phyloP scores from a whole-genome alignment of 2,113 vertebrate species.

The Dendrocopos noguchii region DNA sequence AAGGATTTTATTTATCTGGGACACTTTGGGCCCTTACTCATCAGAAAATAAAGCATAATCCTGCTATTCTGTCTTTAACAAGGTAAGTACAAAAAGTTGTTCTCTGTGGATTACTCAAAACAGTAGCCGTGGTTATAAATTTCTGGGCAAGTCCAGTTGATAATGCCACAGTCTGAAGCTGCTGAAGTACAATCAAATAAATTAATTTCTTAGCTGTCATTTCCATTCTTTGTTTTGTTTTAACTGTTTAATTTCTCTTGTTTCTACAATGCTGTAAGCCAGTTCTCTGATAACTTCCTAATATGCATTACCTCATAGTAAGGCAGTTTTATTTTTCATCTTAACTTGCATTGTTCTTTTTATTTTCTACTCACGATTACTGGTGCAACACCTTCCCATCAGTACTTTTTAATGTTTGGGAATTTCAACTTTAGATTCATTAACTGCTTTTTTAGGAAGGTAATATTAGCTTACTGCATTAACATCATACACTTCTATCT shows the following conservation, averaged over 20 bases:
- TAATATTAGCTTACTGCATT: background rate
- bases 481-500: background rate
- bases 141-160: background rate
- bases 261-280: background rate
- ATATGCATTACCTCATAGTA: background rate
- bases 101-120: slow-evolving; percentile 3
- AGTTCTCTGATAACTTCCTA: background rate
- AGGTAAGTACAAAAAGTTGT: slow-evolving; percentile 75
- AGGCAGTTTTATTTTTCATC: background rate
- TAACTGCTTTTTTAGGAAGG: background rate
- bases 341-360: background rate
- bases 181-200: background rate
- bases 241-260: background rate
- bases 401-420: background rate
- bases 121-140: background rate
- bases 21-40: slow-evolving; percentile 40
- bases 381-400: background rate
- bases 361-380: background rate
- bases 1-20: slow-evolving; percentile 77
- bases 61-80: slow-evolving; percentile 44
- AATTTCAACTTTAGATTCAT: background rate
- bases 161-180: background rate
- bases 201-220: background rate
- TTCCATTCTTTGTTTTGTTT: background rate
- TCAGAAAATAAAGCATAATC: slow-evolving; percentile 65